phyloP scores from a whole-genome alignment of 2,888 invertebrate species.

The Leptopterna dolabrata region DNA sequence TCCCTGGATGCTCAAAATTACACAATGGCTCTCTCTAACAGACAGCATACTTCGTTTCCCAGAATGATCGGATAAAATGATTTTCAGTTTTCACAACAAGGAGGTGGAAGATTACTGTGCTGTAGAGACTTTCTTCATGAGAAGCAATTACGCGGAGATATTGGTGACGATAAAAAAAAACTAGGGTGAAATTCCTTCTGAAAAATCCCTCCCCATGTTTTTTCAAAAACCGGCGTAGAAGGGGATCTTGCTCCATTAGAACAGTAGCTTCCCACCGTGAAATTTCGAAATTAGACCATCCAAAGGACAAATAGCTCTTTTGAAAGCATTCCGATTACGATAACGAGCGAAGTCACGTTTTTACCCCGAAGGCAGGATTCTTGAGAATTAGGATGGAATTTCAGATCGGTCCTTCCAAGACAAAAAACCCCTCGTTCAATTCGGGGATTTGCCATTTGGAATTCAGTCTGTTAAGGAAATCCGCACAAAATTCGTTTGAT shows the following conservation, averaged over 20 bases:
- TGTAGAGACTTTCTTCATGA: no score
- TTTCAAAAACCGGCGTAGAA: not conserved
- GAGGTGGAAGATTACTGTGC: no score
- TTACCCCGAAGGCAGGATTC: not conserved
- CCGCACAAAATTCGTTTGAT: not conserved
- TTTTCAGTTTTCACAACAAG: no score
- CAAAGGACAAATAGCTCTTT: constrained; percentile 25
- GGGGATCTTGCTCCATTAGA: not conserved
- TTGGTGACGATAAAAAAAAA: no score
- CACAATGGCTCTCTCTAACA: no score
- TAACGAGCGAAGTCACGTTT: constrained; percentile 1
- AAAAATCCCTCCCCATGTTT: not conserved
- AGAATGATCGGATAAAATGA: no score
- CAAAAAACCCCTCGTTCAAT: not conserved
- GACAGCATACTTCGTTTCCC: no score
- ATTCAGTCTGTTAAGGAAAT: not conserved
- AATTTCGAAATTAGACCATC: constrained; percentile 32
- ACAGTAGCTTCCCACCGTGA: not conserved
- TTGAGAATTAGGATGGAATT: not conserved
- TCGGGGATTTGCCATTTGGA: not conserved
- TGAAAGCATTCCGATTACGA: constrained; percentile 33
- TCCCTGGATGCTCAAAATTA: no score
- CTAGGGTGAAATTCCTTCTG: no score
- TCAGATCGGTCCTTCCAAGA: not conserved
- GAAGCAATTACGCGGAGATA: no score